Evolutionary conservation across 2,113 vertebrate species (phyloP), one percentile per base, ranked within the genome.

Genomic region (Mustelus asterias): DNA sequence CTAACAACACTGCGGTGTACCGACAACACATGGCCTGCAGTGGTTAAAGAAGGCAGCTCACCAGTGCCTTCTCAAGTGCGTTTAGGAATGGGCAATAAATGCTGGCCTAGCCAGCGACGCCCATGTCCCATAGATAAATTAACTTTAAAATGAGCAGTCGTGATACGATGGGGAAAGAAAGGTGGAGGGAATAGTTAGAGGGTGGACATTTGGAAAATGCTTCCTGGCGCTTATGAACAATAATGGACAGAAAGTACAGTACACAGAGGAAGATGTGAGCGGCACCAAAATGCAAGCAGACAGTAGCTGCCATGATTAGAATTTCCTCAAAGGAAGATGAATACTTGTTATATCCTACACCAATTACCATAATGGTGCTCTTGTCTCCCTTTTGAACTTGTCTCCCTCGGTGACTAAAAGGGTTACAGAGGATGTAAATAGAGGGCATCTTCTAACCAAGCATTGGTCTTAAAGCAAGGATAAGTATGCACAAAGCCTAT

Each of bases 391-490:
- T 92, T 92, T 65, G 29, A 92, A 92, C 58, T 54, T 54, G 48
- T 54, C 48, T 54, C 48, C 20, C n/a, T n/a, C 5, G 33, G 18
- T 22, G 20, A 93, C 60, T 37, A 67, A 33, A 93, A 93, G 60
- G 89, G 8, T 65, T 67, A 65, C 0, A 22, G 60, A 5, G 63
- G 89, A 41, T 65, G 6, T 93, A 67, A 65, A 65, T 60, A 29
- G 89, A 95, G 96, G 96, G 95, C 80, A 96, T 58, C 76, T 96
- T 96, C 83, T 0, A 18, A 97, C 78, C 10, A 96, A 60, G 90
- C 90, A 93, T 93, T 96, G 86, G 97, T 83, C 65, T 96, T 96
- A 96, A 97, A 97, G 97, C 97, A 93, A 96, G 80, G 97, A 96
- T 60, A 96, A 95, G 96, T 96, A 96, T 96, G 96, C 96, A 96